phyloP scores from a whole-genome alignment of 2,888 invertebrate species.

The Cremastobaeus sp. region DNA sequence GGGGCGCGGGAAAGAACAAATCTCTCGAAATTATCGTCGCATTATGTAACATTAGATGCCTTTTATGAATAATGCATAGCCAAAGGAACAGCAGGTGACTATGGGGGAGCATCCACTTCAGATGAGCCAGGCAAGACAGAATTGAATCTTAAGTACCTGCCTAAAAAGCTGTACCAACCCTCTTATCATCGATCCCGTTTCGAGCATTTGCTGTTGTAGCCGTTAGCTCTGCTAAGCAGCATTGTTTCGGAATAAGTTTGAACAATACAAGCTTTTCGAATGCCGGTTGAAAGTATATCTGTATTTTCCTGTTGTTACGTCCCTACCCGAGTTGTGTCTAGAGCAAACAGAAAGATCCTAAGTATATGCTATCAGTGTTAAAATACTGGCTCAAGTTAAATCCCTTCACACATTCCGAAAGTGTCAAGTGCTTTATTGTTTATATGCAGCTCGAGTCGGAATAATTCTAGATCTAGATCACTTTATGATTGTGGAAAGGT shows the following conservation, averaged over 20 bases:
- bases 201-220: constrained; percentile 63
- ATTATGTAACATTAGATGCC: constrained; percentile 68
- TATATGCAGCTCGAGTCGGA: too few species aligned
- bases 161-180: constrained; percentile 71
- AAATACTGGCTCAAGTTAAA: too few species aligned
- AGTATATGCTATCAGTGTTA: too few species aligned
- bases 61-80: constrained; percentile 77
- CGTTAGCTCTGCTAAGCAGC: constrained; percentile 46
- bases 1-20: constrained; percentile 46
- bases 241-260: constrained; percentile 34
- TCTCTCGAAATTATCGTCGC: constrained; percentile 48
- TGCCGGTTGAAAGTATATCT: constrained; percentile 42
- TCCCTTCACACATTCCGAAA: too few species aligned
- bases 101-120: constrained; percentile 76
- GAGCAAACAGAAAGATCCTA: too few species aligned
- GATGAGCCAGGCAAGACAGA: constrained; percentile 77
- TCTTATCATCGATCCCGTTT: constrained; percentile 67
- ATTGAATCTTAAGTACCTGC: constrained; percentile 75
- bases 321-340: constrained; percentile 16
- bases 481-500: too few species aligned
- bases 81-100: constrained; percentile 74
- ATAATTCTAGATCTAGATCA: too few species aligned
- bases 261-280: constrained; percentile 48
- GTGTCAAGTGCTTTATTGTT: too few species aligned
- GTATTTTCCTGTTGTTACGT: constrained; percentile 47